Evolutionary conservation across 2,797 vertebrate genomes (phyloP), one percentile per base, ranked within the genome.

Genomic region (Mallotus villosus): DNA sequence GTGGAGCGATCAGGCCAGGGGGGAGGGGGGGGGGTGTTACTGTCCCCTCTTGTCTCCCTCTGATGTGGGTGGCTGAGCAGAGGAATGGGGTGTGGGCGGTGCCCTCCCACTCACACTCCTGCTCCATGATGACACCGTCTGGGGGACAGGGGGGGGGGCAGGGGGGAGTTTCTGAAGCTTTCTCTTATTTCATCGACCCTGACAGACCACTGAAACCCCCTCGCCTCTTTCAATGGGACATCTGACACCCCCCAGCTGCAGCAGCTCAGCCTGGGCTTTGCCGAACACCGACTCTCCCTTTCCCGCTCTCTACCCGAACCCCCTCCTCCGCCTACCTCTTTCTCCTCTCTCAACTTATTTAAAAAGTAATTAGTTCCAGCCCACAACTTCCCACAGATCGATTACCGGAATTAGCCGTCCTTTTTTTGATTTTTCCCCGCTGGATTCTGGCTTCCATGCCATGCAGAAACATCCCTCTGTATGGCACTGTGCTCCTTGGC

Each of bases 281-380:
- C 76, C 63, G 74, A 88, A 81, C 79, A 85, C 79, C 79, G 59
- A 83, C 76, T 81, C 51, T 41, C 25, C 37, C 29, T 53, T 12
- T 61, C 59, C 59, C 64, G 22, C 25, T 25, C 41, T 51, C 64
- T 27, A 17, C 6, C 9, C 19, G 24, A 51, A 25, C 3, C 64
- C 25, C 64, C 24, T n/a, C 49, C 37, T 25, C 64, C 41, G 19
- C 11, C 64, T 51, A 41, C 22, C 46, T 53, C 61, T 55, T 46
- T 51, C 61, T 32, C 61, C 78, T 75, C 67, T 66, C 72, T 63
- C 74, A 78, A 61, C 70, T 78, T 83, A 77, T 82, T 78, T 74
- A 76, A 78, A 81, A 82, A 68, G 59, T 89, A 91, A 90, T 92
- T 84, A 83, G 75, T 92, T 92, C 91, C 91, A 93, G 92, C 85